Percentiles rank a stretch among this genome's conserved stretches.
Evolutionary conservation across 2,797 vertebrate genomes (phyloP).

Genomic region (Galagoides demidoff): DNA sequence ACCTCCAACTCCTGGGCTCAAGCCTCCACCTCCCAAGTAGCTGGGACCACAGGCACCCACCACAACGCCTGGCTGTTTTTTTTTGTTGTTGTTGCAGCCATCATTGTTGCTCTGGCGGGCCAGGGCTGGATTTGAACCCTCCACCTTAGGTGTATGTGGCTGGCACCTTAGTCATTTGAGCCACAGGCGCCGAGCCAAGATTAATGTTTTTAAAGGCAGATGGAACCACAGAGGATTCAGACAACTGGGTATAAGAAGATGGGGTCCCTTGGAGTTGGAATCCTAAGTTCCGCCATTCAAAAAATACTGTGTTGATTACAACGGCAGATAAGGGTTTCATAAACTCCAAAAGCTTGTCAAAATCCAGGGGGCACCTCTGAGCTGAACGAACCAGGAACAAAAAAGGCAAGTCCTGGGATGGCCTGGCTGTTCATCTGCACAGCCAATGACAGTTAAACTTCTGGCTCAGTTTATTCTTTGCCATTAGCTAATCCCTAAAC

Average conservation of each 20-base stretch:
- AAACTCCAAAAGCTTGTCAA: not conserved
- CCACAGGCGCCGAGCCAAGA: not conserved
- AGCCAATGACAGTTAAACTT: not conserved
- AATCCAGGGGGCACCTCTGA: not conserved
- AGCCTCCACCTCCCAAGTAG: too few relatives aligned
- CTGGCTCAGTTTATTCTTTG: not conserved
- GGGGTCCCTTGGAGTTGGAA: fast-evolving
- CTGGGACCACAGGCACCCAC: too few relatives aligned
- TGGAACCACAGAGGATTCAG: not conserved
- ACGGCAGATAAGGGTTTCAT: not conserved
- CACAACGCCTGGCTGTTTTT: too few relatives aligned
- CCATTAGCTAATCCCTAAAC: not conserved
- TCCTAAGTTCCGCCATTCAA: not conserved
- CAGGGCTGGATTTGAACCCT: too few relatives aligned
- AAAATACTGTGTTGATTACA: fast-evolving
- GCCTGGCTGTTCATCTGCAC: not conserved
- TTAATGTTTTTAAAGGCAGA: not conserved
- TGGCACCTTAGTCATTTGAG: too few relatives aligned
- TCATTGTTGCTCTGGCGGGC: too few relatives aligned
- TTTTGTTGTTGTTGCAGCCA: too few relatives aligned
- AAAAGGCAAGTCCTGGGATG: not conserved
- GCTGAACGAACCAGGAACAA: not conserved
- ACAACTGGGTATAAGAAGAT: not conserved
- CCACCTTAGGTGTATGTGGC: too few relatives aligned
- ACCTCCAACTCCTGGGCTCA: too few relatives aligned